These are phyloP conservation scores for Boulengeromyrus knoepffleri DNA, from an alignment of 2,113 vertebrate genomes.

Conservation along the genomic window DNA sequence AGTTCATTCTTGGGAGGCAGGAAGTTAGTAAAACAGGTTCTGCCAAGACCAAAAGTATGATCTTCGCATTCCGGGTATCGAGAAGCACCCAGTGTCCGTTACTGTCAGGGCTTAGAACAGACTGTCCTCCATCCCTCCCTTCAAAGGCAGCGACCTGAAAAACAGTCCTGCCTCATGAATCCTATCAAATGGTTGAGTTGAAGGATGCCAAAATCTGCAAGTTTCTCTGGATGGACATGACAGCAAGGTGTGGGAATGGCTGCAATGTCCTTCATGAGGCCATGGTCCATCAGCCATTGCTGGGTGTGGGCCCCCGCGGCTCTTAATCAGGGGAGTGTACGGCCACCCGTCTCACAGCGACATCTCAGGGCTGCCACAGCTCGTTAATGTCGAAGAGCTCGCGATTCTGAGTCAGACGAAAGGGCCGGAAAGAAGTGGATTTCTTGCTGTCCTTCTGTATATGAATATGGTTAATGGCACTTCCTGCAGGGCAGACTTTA, in stretches of 20 bases:
- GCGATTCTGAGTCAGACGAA: conserved; percentile 16
- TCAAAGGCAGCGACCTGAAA: neutral
- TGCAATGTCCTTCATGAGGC: neutral
- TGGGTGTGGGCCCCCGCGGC: neutral
- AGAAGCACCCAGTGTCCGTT: neutral
- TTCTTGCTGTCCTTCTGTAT: conserved; percentile 11
- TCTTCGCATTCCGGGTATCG: neutral
- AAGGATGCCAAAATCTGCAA: neutral
- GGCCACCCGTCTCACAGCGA: neutral
- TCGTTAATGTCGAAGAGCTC: neutral
- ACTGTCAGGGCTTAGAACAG: neutral
- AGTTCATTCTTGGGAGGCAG: neutral
- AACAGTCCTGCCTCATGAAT: neutral
- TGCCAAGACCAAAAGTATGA: neutral
- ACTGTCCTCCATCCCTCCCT: neutral
- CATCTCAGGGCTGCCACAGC: neutral
- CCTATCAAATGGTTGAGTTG: neutral
- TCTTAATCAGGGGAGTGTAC: conserved; percentile 15
- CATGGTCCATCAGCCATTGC: too few relatives aligned
- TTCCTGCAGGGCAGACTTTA: conserved; percentile 5
- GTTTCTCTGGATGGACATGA: neutral
- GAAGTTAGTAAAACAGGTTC: neutral
- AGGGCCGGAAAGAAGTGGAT: neutral
- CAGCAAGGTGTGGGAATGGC: neutral
- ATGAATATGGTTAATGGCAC: conserved; percentile 15